A percentile compares a stretch with the other conserved stretches of the same genome.
These are phyloP conservation scores for Forbesichthys agassizii DNA, from an alignment of 2,113 vertebrate genomes.

Conservation along the genomic window DNA sequence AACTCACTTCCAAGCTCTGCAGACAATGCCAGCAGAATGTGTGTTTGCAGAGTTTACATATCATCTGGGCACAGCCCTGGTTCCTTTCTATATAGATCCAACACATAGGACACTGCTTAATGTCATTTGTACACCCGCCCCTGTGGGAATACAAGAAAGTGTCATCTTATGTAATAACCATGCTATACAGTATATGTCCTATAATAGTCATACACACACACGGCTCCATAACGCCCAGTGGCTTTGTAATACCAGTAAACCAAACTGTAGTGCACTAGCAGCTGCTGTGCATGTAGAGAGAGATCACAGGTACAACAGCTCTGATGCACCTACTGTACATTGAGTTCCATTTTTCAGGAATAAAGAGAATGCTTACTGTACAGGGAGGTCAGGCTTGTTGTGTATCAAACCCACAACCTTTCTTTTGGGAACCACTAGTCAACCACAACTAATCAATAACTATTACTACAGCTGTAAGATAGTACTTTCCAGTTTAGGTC, in stretches of 20 bases:
- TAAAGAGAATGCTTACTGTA: too few relatives aligned
- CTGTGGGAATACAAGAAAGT: slow-evolving; percentile 20
- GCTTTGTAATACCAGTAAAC: slow-evolving; percentile 27
- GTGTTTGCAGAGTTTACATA: slow-evolving; percentile 98
- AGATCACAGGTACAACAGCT: slow-evolving; percentile 13
- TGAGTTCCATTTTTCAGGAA: too few relatives aligned
- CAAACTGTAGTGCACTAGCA: slow-evolving; percentile 16
- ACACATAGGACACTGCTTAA: slow-evolving; percentile 94
- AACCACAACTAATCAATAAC: too few relatives aligned
- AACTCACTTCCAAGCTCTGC: slow-evolving; percentile 93
- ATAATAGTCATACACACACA: neutral
- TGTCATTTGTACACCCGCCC: slow-evolving; percentile 68
- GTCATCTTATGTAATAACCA: slow-evolving; percentile 38
- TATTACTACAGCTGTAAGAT: neutral
- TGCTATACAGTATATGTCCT: neutral
- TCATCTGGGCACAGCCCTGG: slow-evolving; percentile 97
- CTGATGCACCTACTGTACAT: neutral
- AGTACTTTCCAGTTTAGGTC: neutral
- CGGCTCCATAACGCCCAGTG: slow-evolving; percentile 49
- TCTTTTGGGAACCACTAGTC: too few relatives aligned
- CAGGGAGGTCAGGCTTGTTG: too few relatives aligned
- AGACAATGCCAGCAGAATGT: slow-evolving; percentile 99
- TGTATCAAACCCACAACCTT: too few relatives aligned
- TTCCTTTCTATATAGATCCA: slow-evolving; percentile 93
- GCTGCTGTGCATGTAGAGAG: slow-evolving; percentile 4